Conservation (phyloP, 2,888 invertebrate genomes). For the Macrosiphum euphorbiae region DNA sequence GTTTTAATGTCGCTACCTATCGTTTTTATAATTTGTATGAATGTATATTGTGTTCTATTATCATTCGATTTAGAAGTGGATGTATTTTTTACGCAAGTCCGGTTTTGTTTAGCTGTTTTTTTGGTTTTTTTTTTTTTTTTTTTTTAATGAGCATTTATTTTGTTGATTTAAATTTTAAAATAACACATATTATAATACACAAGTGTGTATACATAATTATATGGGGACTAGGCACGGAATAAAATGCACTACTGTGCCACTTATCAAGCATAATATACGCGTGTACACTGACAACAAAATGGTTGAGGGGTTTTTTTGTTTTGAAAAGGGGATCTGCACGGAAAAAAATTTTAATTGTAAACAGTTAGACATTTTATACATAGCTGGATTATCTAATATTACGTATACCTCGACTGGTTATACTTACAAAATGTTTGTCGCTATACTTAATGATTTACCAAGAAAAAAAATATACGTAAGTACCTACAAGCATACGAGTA, state of each 20-base stretch:
- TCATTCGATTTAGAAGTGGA: not conserved
- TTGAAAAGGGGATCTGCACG: not conserved
- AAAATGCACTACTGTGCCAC: constrained; percentile 12
- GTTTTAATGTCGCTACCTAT: not conserved
- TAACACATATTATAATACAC: constrained; percentile 5
- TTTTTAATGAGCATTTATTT: constrained; percentile 10
- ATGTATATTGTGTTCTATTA: not conserved
- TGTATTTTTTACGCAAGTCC: not conserved
- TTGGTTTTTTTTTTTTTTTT: not conserved
- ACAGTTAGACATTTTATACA: not conserved
- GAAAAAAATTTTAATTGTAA: not conserved
- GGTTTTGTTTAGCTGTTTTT: not conserved
- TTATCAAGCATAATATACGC: not conserved
- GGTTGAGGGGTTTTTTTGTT: not conserved
- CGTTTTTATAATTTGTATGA: not conserved
- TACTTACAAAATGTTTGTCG: not conserved
- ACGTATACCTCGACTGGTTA: not conserved
- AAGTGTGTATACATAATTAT: constrained; percentile 3
- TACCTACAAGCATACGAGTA: not conserved
- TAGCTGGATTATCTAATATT: not conserved
- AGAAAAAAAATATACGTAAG: not conserved
- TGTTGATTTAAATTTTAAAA: constrained; percentile 2
- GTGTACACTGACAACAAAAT: not conserved
- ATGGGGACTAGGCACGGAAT: not conserved
- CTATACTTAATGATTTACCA: not conserved